Base-by-base conservation (phyloP, 2,888 invertebrate genomes). In the Sinotaia quadrata region DNA sequence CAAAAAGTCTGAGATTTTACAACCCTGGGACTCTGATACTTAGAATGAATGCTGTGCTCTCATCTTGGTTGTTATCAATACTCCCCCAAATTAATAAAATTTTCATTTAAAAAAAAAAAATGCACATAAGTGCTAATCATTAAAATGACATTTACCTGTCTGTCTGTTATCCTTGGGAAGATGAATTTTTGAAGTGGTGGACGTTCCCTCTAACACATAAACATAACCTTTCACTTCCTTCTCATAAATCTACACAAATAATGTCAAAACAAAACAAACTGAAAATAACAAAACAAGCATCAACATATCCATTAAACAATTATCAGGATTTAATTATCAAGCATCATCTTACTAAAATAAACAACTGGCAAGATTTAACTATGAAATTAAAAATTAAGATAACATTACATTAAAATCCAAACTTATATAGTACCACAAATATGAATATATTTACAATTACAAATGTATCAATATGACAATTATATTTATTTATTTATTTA, bases 221-320 rank as follows among this genome's bases (percentile, higher is more conserved):
- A 86, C 79, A 77, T 80, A 87, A 49, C 87, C 84, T 67, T 86
- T 85, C 2, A 87, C 85, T 41, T 86, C 87, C 70, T 86, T 87
- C 49, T 87, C 87, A 80, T 84, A 87, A 18, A 75, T 76, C 84
- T 84, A 21, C 31, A 24, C 18, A 4, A 31, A 61, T 18, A 47
- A 47, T 18, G 4, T 5, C 31, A 44, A 41, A 44, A 21, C 24
- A 18, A 21, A 12, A 49, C 10, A 18, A 27, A 12, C 49, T 24
- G 29, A 29, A 29, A 61, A 44, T 18, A 18, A 47, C 21, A 36
- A 5, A 59, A 18, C 24, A 12, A 36, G 10, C 15, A 41, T 8
- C 24, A 4, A 62, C 3, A 33, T 27, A 49, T n/a, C n/a, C n/a
- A n/a, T n/a, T n/a, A n/a, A n/a, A n/a, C n/a, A n/a, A n/a, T n/a